Percentiles rank a stretch among this genome's conserved stretches.
Evolutionary conservation across 1,140 invertebrate genomes (phyloP).

Genomic region (Drosophila ohnishii): DNA sequence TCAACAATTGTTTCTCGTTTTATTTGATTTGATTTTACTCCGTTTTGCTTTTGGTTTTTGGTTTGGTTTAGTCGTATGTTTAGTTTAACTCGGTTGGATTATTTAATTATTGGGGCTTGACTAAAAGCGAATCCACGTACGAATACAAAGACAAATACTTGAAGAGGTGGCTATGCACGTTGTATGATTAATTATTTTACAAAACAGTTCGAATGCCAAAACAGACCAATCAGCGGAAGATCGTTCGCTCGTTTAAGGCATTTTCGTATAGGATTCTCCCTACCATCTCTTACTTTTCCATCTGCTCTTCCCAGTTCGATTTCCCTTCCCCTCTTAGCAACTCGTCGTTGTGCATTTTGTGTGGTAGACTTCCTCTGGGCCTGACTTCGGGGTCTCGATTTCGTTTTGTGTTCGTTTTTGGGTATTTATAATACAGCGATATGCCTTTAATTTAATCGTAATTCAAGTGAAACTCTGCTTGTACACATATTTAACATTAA

Average conservation of each 20-base stretch:
- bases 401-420: constrained; percentile 18
- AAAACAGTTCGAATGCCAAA: constrained; percentile 56
- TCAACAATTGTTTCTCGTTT: constrained; percentile 50
- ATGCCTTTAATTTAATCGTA: constrained; percentile 73
- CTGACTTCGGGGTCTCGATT: constrained; percentile 8
- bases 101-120: constrained; percentile 36
- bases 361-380: constrained; percentile 18
- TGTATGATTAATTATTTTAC: constrained; percentile 58
- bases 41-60: constrained; percentile 13
- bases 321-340: constrained; percentile 19
- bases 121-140: constrained; percentile 56
- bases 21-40: constrained; percentile 53
- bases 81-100: constrained; percentile 27
- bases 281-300: not conserved
- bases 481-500: constrained; percentile 66
- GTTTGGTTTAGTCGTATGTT: constrained; percentile 11
- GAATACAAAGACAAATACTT: constrained; percentile 38
- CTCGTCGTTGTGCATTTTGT: constrained; percentile 63
- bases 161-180: constrained; percentile 47
- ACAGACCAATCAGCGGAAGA: constrained; percentile 26
- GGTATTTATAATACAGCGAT: constrained; percentile 81
- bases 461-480: constrained; percentile 71
- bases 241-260: constrained; percentile 38
- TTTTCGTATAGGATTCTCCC: constrained; percentile 41
- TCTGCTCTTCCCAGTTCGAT: not conserved